Conservation (phyloP, 2,113 vertebrate species). For the Fulica atra region DNA sequence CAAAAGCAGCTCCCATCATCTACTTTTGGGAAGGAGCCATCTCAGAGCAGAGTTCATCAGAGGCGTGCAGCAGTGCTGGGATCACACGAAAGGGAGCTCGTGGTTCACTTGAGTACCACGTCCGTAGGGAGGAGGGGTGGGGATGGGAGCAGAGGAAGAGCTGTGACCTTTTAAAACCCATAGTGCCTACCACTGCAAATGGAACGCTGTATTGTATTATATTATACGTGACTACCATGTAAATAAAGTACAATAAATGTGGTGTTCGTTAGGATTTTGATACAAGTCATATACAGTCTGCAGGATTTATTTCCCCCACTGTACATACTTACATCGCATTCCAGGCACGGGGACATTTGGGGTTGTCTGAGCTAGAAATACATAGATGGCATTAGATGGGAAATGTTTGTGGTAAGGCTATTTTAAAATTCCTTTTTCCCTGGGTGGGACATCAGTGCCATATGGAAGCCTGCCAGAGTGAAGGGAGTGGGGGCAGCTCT, state of each 20-base stretch:
- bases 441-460: neutral
- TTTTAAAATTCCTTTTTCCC: neutral
- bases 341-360: neutral
- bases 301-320: neutral
- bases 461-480: neutral
- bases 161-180: slow-evolving; percentile 33
- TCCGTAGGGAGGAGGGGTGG: neutral
- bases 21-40: neutral
- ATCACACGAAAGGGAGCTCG: neutral
- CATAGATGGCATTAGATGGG: neutral
- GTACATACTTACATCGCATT: neutral
- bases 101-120: neutral
- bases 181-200: slow-evolving; percentile 33
- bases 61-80: neutral
- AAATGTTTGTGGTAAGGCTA: neutral
- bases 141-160: slow-evolving; percentile 12
- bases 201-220: slow-evolving; percentile 26
- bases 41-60: neutral
- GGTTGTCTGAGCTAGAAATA: neutral
- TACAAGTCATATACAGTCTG: slow-evolving; percentile 39
- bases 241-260: slow-evolving; percentile 52
- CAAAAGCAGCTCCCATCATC: neutral
- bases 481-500: neutral
- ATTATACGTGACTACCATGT: neutral
- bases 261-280: slow-evolving; percentile 42